Percentiles rank a stretch among this genome's conserved stretches.
These are phyloP conservation scores for Kradibia gibbosae DNA, from an alignment of 1,140 invertebrate genomes.

Conservation along the genomic window DNA sequence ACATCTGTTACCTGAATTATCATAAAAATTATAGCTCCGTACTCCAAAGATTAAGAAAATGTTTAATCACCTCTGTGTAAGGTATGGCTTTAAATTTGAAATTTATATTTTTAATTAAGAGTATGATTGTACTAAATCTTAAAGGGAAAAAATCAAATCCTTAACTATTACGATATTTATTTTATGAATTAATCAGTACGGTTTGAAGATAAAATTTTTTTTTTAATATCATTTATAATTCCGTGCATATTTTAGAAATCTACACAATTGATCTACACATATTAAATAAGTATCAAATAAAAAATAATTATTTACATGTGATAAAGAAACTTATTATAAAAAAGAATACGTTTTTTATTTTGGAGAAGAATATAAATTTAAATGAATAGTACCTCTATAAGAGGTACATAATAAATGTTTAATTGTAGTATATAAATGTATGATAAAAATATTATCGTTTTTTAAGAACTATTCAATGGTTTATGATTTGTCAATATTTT, in stretches of 20 bases:
- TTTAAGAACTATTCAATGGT: background rate
- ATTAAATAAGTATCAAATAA: background rate
- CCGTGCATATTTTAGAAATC: background rate
- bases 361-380: background rate
- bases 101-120: constrained; percentile 30
- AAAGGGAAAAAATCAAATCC: background rate
- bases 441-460: background rate
- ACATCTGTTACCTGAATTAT: constrained; percentile 15
- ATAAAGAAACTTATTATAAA: background rate
- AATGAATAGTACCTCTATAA: background rate
- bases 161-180: background rate
- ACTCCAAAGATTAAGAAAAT: constrained; percentile 24
- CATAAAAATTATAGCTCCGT: constrained; percentile 21
- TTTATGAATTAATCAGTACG: background rate
- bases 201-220: background rate
- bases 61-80: constrained; percentile 24
- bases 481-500: background rate
- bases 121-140: background rate
- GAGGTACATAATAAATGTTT: background rate
- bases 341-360: background rate
- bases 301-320: background rate
- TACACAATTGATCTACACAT: too few species aligned
- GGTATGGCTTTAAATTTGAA: constrained; percentile 23
- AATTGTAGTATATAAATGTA: background rate
- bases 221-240: background rate